Percentiles rank a stretch among this genome's conserved stretches.
Evolutionary conservation across 2,888 invertebrate genomes (phyloP).

Genomic region (Willowsia nigromaculata): DNA sequence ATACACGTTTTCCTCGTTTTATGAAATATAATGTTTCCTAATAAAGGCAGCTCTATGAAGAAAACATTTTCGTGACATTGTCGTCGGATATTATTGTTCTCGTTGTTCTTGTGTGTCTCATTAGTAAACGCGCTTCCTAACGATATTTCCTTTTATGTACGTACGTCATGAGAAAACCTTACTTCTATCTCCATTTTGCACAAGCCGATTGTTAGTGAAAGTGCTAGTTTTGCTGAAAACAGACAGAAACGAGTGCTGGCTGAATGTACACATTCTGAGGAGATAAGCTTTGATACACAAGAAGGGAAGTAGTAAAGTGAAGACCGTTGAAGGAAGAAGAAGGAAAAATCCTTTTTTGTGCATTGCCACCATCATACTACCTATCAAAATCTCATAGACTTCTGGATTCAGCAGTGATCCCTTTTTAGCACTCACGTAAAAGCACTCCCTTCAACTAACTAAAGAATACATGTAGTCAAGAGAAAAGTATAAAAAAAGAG

Average conservation of each 20-base stretch:
- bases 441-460: not conserved
- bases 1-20: not conserved
- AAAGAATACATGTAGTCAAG: not conserved
- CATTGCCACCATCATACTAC: not conserved
- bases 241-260: not conserved
- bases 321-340: not conserved
- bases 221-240: not conserved
- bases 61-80: slow-evolving; percentile 2
- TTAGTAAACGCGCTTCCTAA: slow-evolving; percentile 16
- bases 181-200: not conserved
- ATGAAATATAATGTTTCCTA: not conserved
- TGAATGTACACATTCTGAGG: not conserved
- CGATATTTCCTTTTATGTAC: slow-evolving; percentile 18
- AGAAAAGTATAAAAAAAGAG: not conserved
- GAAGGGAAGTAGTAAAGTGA: not conserved
- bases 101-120: slow-evolving; percentile 21
- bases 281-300: not conserved
- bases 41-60: not conserved
- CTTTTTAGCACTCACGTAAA: slow-evolving; percentile 48
- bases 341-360: not conserved
- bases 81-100: not conserved
- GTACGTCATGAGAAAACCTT: not conserved
- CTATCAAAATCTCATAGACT: not conserved
- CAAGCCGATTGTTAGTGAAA: slow-evolving; percentile 38
- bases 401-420: slow-evolving; percentile 50